Evolutionary conservation across 2,888 invertebrate species (phyloP).

Genomic region (Drosophila cognata): DNA sequence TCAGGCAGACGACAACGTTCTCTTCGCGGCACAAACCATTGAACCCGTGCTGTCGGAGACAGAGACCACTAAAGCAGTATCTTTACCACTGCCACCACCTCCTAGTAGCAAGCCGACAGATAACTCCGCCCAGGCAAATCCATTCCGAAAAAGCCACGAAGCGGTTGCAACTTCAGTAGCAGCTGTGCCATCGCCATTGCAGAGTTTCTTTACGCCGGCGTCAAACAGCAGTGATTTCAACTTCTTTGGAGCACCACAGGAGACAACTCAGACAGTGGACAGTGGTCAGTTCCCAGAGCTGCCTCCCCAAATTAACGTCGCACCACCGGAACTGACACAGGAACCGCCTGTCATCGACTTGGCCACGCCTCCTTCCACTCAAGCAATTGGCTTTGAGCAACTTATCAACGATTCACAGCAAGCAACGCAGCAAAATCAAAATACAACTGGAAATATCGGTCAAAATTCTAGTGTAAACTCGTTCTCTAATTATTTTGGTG

Average conservation of each 20-base stretch:
- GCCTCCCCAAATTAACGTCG: constrained; percentile 39
- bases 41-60: constrained; percentile 51
- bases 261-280: constrained; percentile 7
- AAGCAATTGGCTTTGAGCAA: constrained; percentile 62
- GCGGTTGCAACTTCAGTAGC: constrained; percentile 13
- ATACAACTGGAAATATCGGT: constrained; percentile 31
- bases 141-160: constrained; percentile 44
- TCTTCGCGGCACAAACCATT: constrained; percentile 46
- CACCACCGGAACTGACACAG: constrained; percentile 41
- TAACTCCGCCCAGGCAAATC: constrained; percentile 26
- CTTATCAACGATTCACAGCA: constrained; percentile 51
- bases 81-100: constrained; percentile 20
- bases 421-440: constrained; percentile 29
- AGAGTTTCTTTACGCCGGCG: constrained; percentile 66
- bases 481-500: constrained; percentile 59
- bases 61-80: background rate
- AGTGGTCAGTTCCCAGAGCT: constrained; percentile 50
- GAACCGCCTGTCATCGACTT: constrained; percentile 12
- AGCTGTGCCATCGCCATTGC: constrained; percentile 51
- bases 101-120: constrained; percentile 6
- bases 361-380: constrained; percentile 2
- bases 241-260: constrained; percentile 42
- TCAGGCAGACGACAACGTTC: constrained; percentile 17
- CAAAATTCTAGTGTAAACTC: constrained; percentile 67
- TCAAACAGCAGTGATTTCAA: constrained; percentile 43